phyloP scores from a whole-genome alignment of 2,113 vertebrate species.

The Antigone vipio region DNA sequence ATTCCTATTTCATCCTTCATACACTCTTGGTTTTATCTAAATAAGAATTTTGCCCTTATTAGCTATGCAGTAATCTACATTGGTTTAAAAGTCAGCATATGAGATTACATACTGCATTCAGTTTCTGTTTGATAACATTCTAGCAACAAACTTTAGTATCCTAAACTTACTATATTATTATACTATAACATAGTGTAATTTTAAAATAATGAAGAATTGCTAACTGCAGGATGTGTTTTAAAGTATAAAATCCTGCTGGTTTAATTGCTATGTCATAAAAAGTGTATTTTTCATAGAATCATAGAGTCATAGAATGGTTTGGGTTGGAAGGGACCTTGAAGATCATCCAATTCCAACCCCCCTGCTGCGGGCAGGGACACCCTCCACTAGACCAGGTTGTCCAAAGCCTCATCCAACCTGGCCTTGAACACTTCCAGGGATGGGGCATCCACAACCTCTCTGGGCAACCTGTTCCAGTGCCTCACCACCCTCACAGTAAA shows the following conservation, averaged over 20 bases:
- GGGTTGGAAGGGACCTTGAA: no score
- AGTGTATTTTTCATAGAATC: background rate
- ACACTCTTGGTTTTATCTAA: background rate
- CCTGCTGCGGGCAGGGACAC: no score
- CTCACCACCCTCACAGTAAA: no score
- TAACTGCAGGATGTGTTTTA: background rate
- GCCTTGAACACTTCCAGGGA: no score
- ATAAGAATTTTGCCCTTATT: background rate
- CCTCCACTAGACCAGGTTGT: no score
- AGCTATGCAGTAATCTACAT: background rate
- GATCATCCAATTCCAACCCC: no score
- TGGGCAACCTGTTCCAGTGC: no score
- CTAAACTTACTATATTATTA: background rate
- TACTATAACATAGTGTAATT: background rate
- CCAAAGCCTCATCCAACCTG: no score
- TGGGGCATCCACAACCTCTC: no score
- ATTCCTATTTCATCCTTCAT: background rate
- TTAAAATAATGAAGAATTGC: background rate
- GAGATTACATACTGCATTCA: background rate
- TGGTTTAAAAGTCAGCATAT: background rate
- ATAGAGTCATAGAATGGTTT: no score
- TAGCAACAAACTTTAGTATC: background rate
- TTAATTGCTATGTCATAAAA: background rate
- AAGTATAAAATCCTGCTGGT: background rate
- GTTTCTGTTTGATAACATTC: background rate